Evolutionary conservation across 2,888 invertebrate species (phyloP).

Genomic region (Habrosyne pyritoides): DNA sequence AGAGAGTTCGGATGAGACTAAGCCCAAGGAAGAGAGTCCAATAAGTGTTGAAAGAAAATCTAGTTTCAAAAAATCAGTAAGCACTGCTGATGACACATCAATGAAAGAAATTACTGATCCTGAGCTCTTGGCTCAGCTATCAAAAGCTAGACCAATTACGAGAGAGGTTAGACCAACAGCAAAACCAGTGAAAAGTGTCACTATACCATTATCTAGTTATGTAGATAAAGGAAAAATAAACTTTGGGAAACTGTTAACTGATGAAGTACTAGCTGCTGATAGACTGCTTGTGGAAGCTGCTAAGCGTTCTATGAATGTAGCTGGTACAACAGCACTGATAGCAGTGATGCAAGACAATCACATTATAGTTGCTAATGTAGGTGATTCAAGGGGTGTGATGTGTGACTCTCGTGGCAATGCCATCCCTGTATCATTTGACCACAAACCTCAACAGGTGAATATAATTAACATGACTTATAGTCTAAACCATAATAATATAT

Average conservation of each 20-base stretch:
- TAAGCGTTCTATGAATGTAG: conserved; percentile 89
- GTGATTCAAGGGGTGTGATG: conserved; percentile 98
- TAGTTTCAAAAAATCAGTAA: conserved; percentile 87
- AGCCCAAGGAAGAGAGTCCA: conserved; percentile 68
- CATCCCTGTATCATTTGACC: conserved; percentile 96
- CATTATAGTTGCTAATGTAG: conserved; percentile 97
- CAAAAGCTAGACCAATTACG: conserved; percentile 84
- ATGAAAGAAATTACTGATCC: conserved; percentile 87
- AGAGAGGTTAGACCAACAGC: conserved; percentile 83
- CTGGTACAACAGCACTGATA: conserved; percentile 96
- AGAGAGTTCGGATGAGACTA: conserved; percentile 62
- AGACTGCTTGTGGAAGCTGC: conserved; percentile 91
- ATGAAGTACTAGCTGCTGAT: conserved; percentile 94
- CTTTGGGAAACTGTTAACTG: conserved; percentile 91
- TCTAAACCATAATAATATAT: no score
- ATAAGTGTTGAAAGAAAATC: conserved; percentile 81
- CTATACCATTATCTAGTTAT: conserved; percentile 85
- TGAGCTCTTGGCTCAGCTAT: conserved; percentile 85
- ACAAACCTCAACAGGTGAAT: conserved; percentile 96
- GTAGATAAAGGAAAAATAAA: conserved; percentile 90
- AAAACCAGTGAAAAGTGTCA: conserved; percentile 72
- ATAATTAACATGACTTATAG: not conserved
- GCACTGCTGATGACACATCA: conserved; percentile 83
- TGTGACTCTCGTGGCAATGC: conserved; percentile 95
- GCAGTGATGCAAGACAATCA: conserved; percentile 92